phyloP scores from a whole-genome alignment of 2,797 vertebrate genomes.

The Perodicticus potto region DNA sequence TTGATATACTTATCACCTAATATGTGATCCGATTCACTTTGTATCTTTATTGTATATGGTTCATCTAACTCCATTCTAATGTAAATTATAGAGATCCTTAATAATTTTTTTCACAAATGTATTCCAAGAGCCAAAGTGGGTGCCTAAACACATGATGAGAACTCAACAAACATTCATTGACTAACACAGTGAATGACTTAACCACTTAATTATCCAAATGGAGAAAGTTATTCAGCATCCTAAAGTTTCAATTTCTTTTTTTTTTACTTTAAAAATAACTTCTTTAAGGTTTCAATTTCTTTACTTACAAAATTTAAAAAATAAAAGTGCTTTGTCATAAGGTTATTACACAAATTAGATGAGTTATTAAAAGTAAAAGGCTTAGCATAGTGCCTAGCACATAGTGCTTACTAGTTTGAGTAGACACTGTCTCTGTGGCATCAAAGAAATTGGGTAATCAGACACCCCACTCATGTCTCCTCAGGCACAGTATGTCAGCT shows the following conservation, averaged over 20 bases:
- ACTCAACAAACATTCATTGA: neutral
- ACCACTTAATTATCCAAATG: neutral
- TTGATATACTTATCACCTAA: neutral
- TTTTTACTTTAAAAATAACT: too few species aligned
- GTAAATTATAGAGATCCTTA: neutral
- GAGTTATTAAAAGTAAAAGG: neutral
- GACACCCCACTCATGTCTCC: neutral
- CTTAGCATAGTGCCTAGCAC: neutral
- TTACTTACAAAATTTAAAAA: neutral
- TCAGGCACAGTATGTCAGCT: neutral
- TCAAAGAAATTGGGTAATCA: neutral
- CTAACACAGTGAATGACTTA: neutral
- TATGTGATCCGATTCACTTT: neutral
- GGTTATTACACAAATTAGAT: neutral
- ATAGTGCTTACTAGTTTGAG: neutral
- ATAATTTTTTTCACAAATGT: neutral
- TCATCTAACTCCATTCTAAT: neutral
- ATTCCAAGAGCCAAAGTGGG: neutral
- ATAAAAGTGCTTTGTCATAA: neutral
- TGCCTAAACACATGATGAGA: neutral
- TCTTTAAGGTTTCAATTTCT: neutral
- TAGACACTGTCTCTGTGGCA: neutral
- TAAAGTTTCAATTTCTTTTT: neutral
- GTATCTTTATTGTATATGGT: neutral
- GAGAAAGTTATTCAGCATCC: neutral